A percentile compares a stretch with the other conserved stretches of the same genome.
These are phyloP conservation scores for Vanacampus margaritifer DNA, from an alignment of 2,113 vertebrate species.

Conservation along the genomic window DNA sequence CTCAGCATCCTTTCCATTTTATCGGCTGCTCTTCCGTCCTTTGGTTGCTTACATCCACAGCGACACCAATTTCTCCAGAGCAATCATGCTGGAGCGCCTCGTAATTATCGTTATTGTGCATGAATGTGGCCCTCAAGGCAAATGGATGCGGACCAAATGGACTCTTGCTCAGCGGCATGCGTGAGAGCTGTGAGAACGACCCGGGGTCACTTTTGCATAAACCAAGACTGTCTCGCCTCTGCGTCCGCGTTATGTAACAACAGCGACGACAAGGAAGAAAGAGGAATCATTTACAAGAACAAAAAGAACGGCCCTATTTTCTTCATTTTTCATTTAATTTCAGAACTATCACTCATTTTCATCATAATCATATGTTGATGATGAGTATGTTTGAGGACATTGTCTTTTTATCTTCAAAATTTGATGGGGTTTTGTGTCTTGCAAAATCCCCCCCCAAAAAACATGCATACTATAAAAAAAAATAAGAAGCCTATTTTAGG, in stretches of 20 bases:
- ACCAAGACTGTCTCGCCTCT: background rate
- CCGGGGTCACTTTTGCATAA: conserved; percentile 41
- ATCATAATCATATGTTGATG: background rate
- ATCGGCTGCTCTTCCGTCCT: conserved; percentile 14
- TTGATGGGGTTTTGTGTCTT: background rate
- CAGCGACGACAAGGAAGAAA: background rate
- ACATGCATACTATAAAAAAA: background rate
- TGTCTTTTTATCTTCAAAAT: background rate
- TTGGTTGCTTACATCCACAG: conserved; percentile 7
- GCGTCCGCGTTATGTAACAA: conserved; percentile 22
- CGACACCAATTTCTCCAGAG: conserved; percentile 43
- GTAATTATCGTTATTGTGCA: conserved; percentile 54
- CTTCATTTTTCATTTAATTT: background rate
- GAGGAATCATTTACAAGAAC: conserved; percentile 7
- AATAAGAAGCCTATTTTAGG: background rate
- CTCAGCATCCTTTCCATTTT: conserved; percentile 1
- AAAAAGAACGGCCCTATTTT: background rate
- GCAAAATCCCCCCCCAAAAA: background rate
- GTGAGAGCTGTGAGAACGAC: conserved; percentile 28
- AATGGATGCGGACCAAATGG: conserved; percentile 51
- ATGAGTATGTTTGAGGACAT: background rate
- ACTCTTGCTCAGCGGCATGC: conserved; percentile 42
- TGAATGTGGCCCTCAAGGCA: conserved; percentile 51
- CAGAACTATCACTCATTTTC: background rate
- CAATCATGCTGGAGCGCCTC: conserved; percentile 41